Conservation (phyloP, 1,140 invertebrate genomes). For the Drosophila eugracilis region DNA sequence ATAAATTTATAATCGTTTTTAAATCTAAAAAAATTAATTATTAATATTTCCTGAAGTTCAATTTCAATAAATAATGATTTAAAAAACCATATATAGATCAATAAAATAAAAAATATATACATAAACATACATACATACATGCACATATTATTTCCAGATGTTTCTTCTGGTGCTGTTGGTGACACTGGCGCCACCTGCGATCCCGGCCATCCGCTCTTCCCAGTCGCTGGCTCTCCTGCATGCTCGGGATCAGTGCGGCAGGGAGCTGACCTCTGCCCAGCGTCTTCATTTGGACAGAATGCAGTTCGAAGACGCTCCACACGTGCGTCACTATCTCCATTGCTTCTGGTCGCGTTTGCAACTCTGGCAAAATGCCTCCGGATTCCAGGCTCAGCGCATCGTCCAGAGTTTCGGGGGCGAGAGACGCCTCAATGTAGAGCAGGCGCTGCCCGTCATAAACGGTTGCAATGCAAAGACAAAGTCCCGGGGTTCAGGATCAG, state of each 20-base stretch:
- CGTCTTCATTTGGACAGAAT: conserved; percentile 2
- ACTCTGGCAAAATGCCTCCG: conserved; percentile 2
- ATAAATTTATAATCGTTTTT: no score
- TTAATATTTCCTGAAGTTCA: no score
- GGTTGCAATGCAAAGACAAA: conserved; percentile 4
- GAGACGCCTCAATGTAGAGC: conserved; percentile 3
- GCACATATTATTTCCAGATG: neutral
- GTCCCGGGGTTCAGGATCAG: neutral
- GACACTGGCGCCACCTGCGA: neutral
- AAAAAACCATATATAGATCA: no score
- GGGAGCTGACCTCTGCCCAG: neutral
- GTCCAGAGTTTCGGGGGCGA: conserved; percentile 4
- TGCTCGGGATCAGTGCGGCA: neutral
- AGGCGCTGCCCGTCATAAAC: conserved; percentile 6
- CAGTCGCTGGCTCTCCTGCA: conserved; percentile 1
- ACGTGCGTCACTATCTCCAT: conserved; percentile 2
- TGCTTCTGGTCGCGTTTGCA: conserved; percentile 6
- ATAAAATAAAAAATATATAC: no score
- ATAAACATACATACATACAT: no score
- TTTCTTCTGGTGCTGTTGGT: neutral
- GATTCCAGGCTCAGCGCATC: conserved; percentile 1
- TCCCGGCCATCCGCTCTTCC: neutral
- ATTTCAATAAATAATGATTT: no score
- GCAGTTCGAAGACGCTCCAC: conserved; percentile 3
- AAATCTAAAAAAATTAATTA: no score